Evolutionary conservation across 2,888 invertebrate genomes (phyloP).

Genomic region (Cheilosia vulpina): DNA sequence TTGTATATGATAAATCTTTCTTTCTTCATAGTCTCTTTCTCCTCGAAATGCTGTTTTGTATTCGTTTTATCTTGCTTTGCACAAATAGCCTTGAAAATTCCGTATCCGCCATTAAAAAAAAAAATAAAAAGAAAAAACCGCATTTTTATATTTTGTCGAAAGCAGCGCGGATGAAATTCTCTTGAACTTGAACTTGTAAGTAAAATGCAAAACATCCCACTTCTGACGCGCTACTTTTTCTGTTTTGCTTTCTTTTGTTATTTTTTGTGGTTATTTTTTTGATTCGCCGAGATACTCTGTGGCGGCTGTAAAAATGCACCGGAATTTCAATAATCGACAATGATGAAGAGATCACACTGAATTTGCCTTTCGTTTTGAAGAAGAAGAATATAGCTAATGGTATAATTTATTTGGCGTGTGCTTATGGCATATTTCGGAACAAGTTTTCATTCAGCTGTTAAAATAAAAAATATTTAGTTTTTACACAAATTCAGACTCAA

Average conservation of each 20-base stretch:
- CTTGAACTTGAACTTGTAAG: conserved; percentile 82
- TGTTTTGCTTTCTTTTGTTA: conserved; percentile 23
- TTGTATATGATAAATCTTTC: conserved; percentile 27
- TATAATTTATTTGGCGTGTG: too few species aligned
- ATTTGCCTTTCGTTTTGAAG: background rate
- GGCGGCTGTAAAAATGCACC: conserved; percentile 40
- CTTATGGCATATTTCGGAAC: too few species aligned
- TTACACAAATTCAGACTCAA: too few species aligned
- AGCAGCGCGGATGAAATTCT: conserved; percentile 78
- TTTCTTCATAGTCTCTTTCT: background rate
- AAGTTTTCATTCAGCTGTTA: too few species aligned
- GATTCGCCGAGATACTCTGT: conserved; percentile 2
- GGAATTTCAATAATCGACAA: conserved; percentile 1
- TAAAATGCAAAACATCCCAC: conserved; percentile 69
- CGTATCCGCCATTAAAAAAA: conserved; percentile 52
- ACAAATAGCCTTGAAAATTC: conserved; percentile 61
- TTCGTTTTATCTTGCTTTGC: conserved; percentile 47
- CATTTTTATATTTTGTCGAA: conserved; percentile 55
- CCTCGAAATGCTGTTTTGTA: conserved; percentile 9
- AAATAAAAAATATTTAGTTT: too few species aligned
- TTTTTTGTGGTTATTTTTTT: background rate
- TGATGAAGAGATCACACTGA: background rate
- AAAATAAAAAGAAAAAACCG: conserved; percentile 17
- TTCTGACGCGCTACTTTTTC: conserved; percentile 12
- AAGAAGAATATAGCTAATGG: too few species aligned